phyloP scores from a whole-genome alignment of 2,888 invertebrate species.

The Euzophera pinguis region DNA sequence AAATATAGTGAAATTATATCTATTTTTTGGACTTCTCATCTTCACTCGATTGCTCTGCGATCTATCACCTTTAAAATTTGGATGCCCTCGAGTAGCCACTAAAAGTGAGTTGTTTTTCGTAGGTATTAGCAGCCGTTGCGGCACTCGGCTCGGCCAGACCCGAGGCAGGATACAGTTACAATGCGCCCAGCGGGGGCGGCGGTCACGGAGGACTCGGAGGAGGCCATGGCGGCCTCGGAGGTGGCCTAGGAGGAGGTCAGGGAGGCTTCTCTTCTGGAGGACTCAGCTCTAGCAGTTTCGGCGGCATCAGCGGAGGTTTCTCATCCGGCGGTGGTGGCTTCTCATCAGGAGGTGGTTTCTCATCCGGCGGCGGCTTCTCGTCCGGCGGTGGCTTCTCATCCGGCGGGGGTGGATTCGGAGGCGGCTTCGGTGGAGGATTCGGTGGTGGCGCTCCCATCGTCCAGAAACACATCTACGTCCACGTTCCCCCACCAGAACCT shows the following conservation, averaged over 20 bases:
- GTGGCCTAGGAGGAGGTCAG: conserved; percentile 35
- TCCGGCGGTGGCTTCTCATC: no score
- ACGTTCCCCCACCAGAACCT: conserved; percentile 90
- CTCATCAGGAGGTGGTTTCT: conserved; percentile 42
- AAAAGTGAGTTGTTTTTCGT: conserved; percentile 37
- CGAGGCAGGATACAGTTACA: conserved; percentile 82
- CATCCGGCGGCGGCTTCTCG: conserved; percentile 28
- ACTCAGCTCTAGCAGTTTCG: conserved; percentile 57
- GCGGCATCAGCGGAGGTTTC: conserved; percentile 40
- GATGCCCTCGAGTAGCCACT: conserved; percentile 3
- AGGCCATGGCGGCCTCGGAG: conserved; percentile 38
- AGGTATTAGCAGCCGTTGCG: conserved; percentile 78
- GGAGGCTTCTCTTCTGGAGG: conserved; percentile 56
- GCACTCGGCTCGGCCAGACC: conserved; percentile 80
- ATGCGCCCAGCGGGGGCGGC: conserved; percentile 67
- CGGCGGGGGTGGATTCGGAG: conserved; percentile 53
- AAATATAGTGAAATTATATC: no score
- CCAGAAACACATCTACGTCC: conserved; percentile 91
- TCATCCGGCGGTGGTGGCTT: conserved; percentile 42
- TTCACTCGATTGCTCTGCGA: neutral
- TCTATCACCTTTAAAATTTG: neutral
- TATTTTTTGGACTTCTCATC: neutral
- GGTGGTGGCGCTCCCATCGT: conserved; percentile 78
- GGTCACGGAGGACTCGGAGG: conserved; percentile 45
- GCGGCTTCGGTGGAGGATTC: conserved; percentile 60